A percentile compares a stretch with the other conserved stretches of the same genome.
Evolutionary conservation across 2,888 invertebrate genomes (phyloP).

Genomic region (Frankliniella fusca): DNA sequence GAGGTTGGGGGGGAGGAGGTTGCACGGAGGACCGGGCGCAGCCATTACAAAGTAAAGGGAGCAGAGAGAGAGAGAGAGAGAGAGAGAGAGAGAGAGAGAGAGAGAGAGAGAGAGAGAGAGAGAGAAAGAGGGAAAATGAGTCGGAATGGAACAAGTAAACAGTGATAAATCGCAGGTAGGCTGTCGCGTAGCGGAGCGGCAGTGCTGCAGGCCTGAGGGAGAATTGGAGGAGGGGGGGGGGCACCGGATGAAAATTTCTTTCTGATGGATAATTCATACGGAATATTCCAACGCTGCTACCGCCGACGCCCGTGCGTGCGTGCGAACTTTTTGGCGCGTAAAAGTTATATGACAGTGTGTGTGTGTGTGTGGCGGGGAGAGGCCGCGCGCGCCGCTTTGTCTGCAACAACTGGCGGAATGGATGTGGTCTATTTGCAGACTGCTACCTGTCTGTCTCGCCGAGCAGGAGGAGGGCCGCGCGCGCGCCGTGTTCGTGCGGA

Average conservation of each 20-base stretch:
- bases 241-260: not conserved
- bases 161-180: constrained; percentile 6
- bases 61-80: not conserved
- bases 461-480: too few species aligned
- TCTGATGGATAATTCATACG: constrained; percentile 25
- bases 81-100: not conserved
- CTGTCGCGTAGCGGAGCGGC: not conserved
- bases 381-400: not conserved
- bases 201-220: not conserved
- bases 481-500: too few species aligned
- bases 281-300: not conserved
- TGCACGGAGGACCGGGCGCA: not conserved
- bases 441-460: not conserved
- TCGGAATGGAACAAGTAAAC: not conserved
- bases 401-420: constrained; percentile 1
- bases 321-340: not conserved
- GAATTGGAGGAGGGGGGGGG: not conserved
- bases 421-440: constrained; percentile 22
- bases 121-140: not conserved
- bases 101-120: not conserved
- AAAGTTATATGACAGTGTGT: constrained; percentile 19
- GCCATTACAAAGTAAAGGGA: not conserved
- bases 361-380: not conserved
- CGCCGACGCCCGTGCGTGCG: too few species aligned
- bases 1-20: not conserved